Percentiles rank a stretch among this genome's conserved stretches.
Conservation (phyloP, 1,140 invertebrate species). For the Acromyrmex heyeri region DNA sequence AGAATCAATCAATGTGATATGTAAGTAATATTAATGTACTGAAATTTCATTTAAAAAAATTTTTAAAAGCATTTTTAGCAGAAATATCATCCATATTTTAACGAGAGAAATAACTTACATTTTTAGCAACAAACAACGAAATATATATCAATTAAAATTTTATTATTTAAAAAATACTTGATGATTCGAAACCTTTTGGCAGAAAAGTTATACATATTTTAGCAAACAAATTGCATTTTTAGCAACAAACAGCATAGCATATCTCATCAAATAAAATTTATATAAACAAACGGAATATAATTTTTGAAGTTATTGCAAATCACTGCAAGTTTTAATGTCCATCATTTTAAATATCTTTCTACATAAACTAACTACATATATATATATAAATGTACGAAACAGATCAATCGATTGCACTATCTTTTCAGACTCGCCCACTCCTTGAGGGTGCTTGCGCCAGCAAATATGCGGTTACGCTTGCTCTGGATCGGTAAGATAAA, state of each 20-base stretch:
- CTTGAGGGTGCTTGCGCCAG: constrained; percentile 63
- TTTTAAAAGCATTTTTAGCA: background rate
- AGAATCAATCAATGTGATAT: background rate
- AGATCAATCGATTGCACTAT: constrained; percentile 33
- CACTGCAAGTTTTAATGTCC: background rate
- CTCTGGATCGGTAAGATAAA: constrained; percentile 82
- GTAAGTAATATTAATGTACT: background rate
- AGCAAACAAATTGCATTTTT: background rate
- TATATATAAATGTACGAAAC: background rate
- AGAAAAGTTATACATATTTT: background rate
- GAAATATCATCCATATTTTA: background rate
- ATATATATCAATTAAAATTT: background rate
- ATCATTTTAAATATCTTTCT: background rate
- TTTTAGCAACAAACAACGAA: background rate
- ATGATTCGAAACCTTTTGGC: background rate
- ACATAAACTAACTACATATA: background rate
- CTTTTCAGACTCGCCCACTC: constrained; percentile 47
- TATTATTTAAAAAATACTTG: background rate
- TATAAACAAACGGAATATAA: background rate
- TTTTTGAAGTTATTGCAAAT: background rate
- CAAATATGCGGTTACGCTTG: constrained; percentile 83
- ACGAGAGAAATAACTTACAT: background rate
- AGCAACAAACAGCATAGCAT: background rate
- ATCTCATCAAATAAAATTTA: background rate
- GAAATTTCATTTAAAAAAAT: background rate